These are phyloP conservation scores for Drosophila pallidifrons DNA, from an alignment of 1,140 invertebrate genomes.

Conservation along the genomic window DNA sequence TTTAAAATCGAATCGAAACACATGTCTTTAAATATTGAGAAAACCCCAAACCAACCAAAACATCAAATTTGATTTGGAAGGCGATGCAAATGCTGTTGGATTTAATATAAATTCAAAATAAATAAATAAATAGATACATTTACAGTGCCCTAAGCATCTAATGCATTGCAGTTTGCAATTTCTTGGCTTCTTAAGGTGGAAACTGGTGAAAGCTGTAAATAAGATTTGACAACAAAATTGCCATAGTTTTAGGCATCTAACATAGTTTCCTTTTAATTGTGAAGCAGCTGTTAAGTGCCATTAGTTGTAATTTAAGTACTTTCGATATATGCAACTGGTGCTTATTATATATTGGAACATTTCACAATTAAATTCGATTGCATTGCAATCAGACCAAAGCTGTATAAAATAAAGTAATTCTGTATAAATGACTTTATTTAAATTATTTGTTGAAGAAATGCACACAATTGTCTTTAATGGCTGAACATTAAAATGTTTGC, in stretches of 20 bases:
- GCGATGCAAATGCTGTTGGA: conserved; percentile 26
- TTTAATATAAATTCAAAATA: conserved; percentile 50
- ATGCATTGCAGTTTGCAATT: background rate
- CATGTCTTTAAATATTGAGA: conserved; percentile 40
- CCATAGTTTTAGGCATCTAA: conserved; percentile 13
- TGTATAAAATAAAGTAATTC: background rate
- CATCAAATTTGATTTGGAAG: conserved; percentile 15
- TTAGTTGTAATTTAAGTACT: conserved; percentile 8
- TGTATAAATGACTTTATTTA: background rate
- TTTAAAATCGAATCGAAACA: conserved; percentile 59
- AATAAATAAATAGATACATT: conserved; percentile 53
- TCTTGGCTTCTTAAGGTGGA: background rate
- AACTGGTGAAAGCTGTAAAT: conserved; percentile 6
- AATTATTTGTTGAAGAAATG: background rate
- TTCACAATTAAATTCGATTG: conserved; percentile 9
- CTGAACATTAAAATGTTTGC: background rate
- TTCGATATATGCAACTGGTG: conserved; percentile 2
- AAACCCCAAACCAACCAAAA: background rate
- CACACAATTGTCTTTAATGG: background rate
- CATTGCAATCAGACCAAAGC: background rate
- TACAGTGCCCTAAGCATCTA: conserved; percentile 19
- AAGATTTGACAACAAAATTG: conserved; percentile 20
- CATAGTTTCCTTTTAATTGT: conserved; percentile 11
- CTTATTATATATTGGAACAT: conserved; percentile 29
- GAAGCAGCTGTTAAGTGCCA: conserved; percentile 17